phyloP scores from a whole-genome alignment of 1,140 invertebrate species.

The Wasmannia auropunctata region DNA sequence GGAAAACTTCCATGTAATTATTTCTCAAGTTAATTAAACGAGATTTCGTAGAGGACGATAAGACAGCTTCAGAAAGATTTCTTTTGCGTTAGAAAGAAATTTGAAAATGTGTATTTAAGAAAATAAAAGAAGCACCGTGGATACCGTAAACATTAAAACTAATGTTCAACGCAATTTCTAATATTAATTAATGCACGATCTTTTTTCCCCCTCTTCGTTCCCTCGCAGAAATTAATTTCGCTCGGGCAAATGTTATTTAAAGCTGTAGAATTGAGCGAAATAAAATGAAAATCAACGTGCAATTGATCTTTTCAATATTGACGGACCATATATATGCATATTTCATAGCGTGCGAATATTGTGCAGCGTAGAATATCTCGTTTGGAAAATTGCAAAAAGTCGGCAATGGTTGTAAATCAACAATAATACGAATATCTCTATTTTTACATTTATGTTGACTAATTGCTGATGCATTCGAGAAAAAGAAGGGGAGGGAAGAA shows the following conservation, averaged over 20 bases:
- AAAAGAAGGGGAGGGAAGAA: neutral
- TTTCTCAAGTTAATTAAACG: constrained; percentile 17
- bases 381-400: neutral
- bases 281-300: constrained; percentile 6
- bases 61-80: neutral
- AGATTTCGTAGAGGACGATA: neutral
- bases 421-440: neutral
- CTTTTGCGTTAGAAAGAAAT: neutral
- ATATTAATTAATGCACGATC: neutral
- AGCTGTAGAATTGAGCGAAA: neutral
- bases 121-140: neutral
- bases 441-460: neutral
- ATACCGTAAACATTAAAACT: neutral
- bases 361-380: neutral
- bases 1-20: neutral
- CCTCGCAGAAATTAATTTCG: neutral
- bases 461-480: neutral
- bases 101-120: neutral
- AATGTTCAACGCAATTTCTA: neutral
- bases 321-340: neutral
- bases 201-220: neutral
- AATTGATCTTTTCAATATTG: constrained; percentile 11
- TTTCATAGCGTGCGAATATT: neutral
- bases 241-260: neutral
- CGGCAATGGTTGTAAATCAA: neutral